A percentile compares a stretch with the other conserved stretches of the same genome.
phyloP scores from a whole-genome alignment of 2,113 vertebrate genomes.

The Trochalopteron elliotii region DNA sequence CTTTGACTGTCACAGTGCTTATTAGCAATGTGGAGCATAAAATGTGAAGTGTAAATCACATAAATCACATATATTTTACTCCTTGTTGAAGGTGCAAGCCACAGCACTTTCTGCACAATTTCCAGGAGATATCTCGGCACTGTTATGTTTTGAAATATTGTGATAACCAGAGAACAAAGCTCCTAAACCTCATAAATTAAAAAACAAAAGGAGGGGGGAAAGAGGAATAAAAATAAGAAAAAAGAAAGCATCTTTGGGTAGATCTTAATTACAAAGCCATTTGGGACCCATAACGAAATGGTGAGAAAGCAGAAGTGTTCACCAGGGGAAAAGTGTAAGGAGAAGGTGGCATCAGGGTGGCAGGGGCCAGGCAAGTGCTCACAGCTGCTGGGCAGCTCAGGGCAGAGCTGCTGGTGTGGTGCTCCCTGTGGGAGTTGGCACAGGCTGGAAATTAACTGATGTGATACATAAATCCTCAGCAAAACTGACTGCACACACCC shows the following conservation, averaged over 20 bases:
- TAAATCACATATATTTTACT: neutral
- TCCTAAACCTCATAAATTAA: neutral
- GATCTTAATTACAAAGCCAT: neutral
- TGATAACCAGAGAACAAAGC: neutral
- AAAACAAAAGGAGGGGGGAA: neutral
- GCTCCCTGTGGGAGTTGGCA: constrained; percentile 38
- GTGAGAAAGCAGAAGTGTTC: neutral
- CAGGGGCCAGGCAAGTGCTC: neutral
- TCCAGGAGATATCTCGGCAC: neutral
- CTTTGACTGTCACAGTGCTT: neutral
- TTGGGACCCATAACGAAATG: neutral
- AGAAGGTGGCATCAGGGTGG: neutral
- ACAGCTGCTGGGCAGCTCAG: neutral
- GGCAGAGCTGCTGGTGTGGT: neutral
- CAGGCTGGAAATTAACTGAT: constrained; percentile 27
- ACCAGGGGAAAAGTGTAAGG: neutral
- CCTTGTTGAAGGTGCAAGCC: neutral
- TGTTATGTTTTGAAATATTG: neutral
- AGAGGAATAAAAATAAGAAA: neutral
- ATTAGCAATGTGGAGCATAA: neutral
- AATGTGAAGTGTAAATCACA: neutral
- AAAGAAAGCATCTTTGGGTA: neutral
- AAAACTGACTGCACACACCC: constrained; percentile 71
- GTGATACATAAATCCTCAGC: constrained; percentile 63
- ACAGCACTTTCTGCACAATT: neutral